phyloP scores from a whole-genome alignment of 1,140 invertebrate species.

The Lordiphosa mommai region DNA sequence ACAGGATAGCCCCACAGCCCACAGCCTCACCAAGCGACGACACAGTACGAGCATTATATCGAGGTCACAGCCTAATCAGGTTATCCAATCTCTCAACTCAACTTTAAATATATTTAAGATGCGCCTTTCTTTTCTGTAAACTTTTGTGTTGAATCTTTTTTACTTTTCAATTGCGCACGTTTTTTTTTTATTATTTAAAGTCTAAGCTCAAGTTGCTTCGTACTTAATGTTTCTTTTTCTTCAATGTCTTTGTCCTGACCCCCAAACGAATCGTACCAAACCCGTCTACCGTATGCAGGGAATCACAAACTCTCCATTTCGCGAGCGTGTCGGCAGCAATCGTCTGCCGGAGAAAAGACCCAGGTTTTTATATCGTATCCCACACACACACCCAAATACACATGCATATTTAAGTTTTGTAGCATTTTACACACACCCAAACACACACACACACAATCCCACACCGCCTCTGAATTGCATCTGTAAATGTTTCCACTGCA shows the following conservation, averaged over 20 bases:
- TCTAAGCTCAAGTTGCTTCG: constrained; percentile 2
- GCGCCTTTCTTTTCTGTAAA: constrained; percentile 18
- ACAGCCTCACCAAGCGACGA: constrained; percentile 84
- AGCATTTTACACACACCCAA: constrained; percentile 5
- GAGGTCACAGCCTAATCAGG: constrained; percentile 80
- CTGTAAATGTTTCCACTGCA: constrained; percentile 30
- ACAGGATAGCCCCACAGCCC: constrained; percentile 81
- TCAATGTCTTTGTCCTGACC: constrained; percentile 33
- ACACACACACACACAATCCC: constrained; percentile 14
- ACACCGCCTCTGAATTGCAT: constrained; percentile 35
- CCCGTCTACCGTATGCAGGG: constrained; percentile 80
- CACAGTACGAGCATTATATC: constrained; percentile 85
- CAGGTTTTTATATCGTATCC: constrained; percentile 83
- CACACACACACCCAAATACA: background rate
- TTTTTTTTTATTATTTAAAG: constrained; percentile 12
- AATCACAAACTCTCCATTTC: constrained; percentile 88
- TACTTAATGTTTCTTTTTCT: constrained; percentile 47
- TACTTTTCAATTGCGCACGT: constrained; percentile 34
- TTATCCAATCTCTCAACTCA: constrained; percentile 63
- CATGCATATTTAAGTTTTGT: background rate
- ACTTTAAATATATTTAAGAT: constrained; percentile 17
- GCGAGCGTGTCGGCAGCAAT: constrained; percentile 92
- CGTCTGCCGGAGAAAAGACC: constrained; percentile 89
- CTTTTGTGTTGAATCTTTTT: background rate
- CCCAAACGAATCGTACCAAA: constrained; percentile 15